These are phyloP conservation scores for Epinotia brunnichana DNA, from an alignment of 2,888 invertebrate genomes.

Conservation along the genomic window DNA sequence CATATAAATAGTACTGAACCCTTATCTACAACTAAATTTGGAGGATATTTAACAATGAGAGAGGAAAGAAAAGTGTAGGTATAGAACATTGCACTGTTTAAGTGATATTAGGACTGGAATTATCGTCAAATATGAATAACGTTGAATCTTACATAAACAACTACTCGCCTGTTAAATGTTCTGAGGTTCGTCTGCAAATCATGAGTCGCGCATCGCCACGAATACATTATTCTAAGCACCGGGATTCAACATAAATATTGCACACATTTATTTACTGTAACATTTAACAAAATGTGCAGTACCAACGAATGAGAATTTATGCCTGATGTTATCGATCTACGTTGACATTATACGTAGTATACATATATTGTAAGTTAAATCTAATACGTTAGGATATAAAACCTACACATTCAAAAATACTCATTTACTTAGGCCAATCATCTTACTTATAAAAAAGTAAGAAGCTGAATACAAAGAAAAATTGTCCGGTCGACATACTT, in stretches of 20 bases:
- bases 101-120: conserved; percentile 46
- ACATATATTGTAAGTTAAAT: conserved; percentile 58
- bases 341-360: conserved; percentile 54
- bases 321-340: conserved; percentile 52
- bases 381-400: conserved; percentile 71
- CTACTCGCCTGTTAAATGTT: conserved; percentile 65
- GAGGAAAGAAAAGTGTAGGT: conserved; percentile 13
- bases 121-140: conserved; percentile 46
- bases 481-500: conserved; percentile 55
- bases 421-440: conserved; percentile 79
- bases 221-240: conserved; percentile 68
- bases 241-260: conserved; percentile 68
- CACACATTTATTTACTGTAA: conserved; percentile 56
- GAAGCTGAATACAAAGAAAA: conserved; percentile 58
- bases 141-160: conserved; percentile 62
- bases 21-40: conserved; percentile 24
- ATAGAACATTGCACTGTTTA: conserved; percentile 38
- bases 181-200: conserved; percentile 61
- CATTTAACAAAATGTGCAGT: conserved; percentile 56
- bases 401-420: conserved; percentile 75
- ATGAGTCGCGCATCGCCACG: conserved; percentile 48
- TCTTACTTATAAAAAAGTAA: conserved; percentile 61
- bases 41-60: conserved; percentile 22
- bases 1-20: conserved; percentile 51
- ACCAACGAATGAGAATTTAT: conserved; percentile 61